Evolutionary conservation across 2,888 invertebrate genomes (phyloP).

Genomic region (Chaitophorus viminalis): DNA sequence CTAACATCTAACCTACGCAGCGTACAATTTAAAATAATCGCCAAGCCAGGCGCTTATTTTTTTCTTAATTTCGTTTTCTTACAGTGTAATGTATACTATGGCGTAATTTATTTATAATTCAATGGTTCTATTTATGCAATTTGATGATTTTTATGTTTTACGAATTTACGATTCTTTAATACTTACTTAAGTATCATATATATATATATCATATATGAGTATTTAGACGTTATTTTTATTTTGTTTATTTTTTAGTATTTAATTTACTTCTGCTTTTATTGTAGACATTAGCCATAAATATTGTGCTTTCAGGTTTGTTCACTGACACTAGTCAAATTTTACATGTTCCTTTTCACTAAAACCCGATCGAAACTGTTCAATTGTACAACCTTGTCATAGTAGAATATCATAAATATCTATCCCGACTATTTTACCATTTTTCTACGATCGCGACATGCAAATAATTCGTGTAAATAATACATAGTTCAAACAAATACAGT

Average conservation of each 20-base stretch:
- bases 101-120: background rate
- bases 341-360: conserved; percentile 3
- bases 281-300: conserved; percentile 20
- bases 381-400: background rate
- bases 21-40: background rate
- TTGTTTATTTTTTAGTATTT: conserved; percentile 21
- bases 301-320: conserved; percentile 16
- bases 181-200: background rate
- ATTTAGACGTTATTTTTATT: conserved; percentile 21
- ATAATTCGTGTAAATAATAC: no score
- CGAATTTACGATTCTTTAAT: background rate
- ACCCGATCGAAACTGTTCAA: background rate
- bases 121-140: background rate
- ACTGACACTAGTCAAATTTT: conserved; percentile 1
- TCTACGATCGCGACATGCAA: no score
- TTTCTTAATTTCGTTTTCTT: background rate
- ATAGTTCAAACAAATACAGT: background rate
- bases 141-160: background rate
- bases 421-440: background rate
- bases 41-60: background rate
- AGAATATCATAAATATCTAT: background rate
- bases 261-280: background rate
- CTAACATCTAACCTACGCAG: background rate
- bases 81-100: background rate
- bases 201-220: background rate